A percentile compares a stretch with the other conserved stretches of the same genome.
Evolutionary conservation across 2,888 invertebrate genomes (phyloP).

Genomic region (Lasioglossum oenotherae): DNA sequence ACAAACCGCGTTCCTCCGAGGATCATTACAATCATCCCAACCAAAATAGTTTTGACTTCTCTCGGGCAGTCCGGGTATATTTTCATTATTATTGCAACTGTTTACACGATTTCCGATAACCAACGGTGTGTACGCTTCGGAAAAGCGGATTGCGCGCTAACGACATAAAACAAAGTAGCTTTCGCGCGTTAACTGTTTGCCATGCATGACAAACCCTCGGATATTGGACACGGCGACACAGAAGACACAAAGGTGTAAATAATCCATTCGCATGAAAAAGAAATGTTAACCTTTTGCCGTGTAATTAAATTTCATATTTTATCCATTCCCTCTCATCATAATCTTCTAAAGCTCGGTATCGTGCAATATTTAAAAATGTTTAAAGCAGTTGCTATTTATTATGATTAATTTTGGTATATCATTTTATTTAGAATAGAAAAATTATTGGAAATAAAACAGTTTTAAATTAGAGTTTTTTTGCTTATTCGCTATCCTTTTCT

Average conservation of each 20-base stretch:
- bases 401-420: too few relatives aligned
- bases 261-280: not conserved
- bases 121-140: not conserved
- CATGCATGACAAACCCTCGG: not conserved
- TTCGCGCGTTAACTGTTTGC: conserved; percentile 4
- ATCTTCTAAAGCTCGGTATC: not conserved
- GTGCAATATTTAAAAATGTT: not conserved
- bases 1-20: not conserved
- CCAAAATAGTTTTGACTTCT: not conserved
- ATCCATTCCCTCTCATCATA: not conserved
- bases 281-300: not conserved
- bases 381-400: not conserved
- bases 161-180: not conserved
- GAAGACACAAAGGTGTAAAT: not conserved
- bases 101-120: not conserved
- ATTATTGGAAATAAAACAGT: too few relatives aligned
- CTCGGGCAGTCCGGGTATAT: not conserved
- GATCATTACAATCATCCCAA: not conserved
- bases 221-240: not conserved
- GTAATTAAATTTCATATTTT: not conserved
- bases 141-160: conserved; percentile 13
- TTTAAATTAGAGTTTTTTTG: too few relatives aligned
- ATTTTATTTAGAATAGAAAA: too few relatives aligned
- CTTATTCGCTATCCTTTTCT: too few relatives aligned
- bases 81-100: not conserved